phyloP scores from a whole-genome alignment of 1,140 invertebrate species.

The Drosophila repleta region DNA sequence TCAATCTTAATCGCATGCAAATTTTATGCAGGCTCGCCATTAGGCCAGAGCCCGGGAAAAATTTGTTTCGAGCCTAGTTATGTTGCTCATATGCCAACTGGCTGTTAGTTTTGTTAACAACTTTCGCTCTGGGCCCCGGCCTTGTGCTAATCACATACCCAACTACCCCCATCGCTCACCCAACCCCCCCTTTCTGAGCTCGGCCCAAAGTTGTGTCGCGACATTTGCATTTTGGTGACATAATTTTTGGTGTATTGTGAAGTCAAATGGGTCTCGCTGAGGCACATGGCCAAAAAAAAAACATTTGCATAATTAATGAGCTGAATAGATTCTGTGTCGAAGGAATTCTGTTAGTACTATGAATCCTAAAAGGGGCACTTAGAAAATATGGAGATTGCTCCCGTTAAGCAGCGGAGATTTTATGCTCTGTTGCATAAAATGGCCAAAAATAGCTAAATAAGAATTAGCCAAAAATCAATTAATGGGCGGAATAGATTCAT shows the following conservation, averaged over 20 bases:
- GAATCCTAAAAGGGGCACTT: slow-evolving; percentile 20
- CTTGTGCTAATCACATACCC: slow-evolving; percentile 63
- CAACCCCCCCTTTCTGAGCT: not conserved
- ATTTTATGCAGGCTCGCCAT: slow-evolving; percentile 64
- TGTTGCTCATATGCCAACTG: slow-evolving; percentile 35
- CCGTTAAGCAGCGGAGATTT: not conserved
- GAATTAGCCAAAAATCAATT: no score
- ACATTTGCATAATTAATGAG: slow-evolving; percentile 75
- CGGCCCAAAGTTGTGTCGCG: slow-evolving; percentile 24
- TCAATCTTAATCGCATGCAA: slow-evolving; percentile 74
- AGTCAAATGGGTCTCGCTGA: slow-evolving; percentile 16
- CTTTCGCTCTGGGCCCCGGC: slow-evolving; percentile 42
- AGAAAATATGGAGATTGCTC: slow-evolving; percentile 3
- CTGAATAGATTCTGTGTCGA: slow-evolving; percentile 8
- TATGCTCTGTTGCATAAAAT: not conserved
- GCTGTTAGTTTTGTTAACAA: slow-evolving; percentile 69
- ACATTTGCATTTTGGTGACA: slow-evolving; percentile 73
- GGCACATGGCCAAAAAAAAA: slow-evolving; percentile 54
- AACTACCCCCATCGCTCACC: not conserved
- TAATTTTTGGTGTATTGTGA: slow-evolving; percentile 60
- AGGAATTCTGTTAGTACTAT: slow-evolving; percentile 32
- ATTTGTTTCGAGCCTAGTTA: slow-evolving; percentile 52
- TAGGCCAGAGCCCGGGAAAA: slow-evolving; percentile 48
- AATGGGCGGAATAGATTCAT: no score
- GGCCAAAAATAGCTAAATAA: not conserved